Percentiles rank a stretch among this genome's conserved stretches.
These are phyloP conservation scores for Salvator merianae DNA, from an alignment of 2,113 vertebrate genomes.

Conservation along the genomic window DNA sequence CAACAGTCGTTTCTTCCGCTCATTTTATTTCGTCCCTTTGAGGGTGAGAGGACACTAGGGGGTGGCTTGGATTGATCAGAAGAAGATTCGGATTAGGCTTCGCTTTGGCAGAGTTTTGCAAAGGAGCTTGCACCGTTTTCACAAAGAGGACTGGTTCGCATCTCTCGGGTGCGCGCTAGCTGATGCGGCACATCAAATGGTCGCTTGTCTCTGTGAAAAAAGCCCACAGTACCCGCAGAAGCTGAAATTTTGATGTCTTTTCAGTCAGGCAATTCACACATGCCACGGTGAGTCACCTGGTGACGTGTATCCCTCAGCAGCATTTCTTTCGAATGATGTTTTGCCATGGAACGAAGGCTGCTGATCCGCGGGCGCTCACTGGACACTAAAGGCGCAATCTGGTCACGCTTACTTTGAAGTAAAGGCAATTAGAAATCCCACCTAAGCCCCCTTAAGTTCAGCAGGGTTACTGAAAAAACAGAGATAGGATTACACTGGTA, in stretches of 20 bases:
- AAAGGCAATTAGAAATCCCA: too few species aligned
- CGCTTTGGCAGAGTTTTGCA: slow-evolving; percentile 36
- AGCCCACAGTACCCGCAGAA: too few species aligned
- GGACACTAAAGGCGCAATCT: too few species aligned
- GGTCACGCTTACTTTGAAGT: too few species aligned
- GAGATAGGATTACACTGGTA: background rate
- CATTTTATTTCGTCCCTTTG: background rate
- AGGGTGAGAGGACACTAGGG: background rate
- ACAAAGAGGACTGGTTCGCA: background rate
- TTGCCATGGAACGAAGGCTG: background rate
- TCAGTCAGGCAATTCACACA: background rate
- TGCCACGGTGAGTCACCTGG: background rate
- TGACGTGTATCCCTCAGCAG: background rate
- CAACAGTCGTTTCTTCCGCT: background rate
- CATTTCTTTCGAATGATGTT: background rate
- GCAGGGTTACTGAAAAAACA: background rate
- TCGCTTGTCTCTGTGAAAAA: background rate
- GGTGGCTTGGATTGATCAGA: too few species aligned
- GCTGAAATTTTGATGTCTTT: background rate
- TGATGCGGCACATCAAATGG: background rate
- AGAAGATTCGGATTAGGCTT: slow-evolving; percentile 3
- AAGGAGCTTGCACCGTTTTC: background rate
- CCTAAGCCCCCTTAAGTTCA: too few species aligned
- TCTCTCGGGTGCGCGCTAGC: too few species aligned
- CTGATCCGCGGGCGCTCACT: background rate